phyloP scores from a whole-genome alignment of 2,888 invertebrate species.

The Sylvicola fuscatus region DNA sequence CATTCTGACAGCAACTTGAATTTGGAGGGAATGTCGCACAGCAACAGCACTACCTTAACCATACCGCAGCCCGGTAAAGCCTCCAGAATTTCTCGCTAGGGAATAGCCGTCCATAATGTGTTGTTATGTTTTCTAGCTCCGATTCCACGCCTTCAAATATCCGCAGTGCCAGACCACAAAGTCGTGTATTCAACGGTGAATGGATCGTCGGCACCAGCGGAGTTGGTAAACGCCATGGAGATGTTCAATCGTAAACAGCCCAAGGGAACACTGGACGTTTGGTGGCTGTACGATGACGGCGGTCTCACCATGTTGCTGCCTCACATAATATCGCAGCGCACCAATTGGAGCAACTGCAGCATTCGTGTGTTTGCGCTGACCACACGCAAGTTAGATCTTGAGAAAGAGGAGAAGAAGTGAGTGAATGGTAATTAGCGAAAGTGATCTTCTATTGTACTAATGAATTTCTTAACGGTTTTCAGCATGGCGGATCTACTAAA shows the following conservation, averaged over 20 bases:
- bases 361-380: slow-evolving; percentile 67
- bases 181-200: slow-evolving; percentile 35
- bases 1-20: slow-evolving; percentile 55
- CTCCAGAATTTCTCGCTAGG: no score
- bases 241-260: slow-evolving; percentile 59
- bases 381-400: slow-evolving; percentile 54
- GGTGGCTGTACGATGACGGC: slow-evolving; percentile 93
- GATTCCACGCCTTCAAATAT: slow-evolving; percentile 5
- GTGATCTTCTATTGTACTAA: neutral
- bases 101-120: no score
- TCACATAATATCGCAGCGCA: slow-evolving; percentile 63
- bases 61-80: slow-evolving; percentile 9
- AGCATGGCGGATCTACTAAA: slow-evolving; percentile 85
- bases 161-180: slow-evolving; percentile 19
- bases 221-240: slow-evolving; percentile 45
- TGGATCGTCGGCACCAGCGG: slow-evolving; percentile 37
- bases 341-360: slow-evolving; percentile 57
- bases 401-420: slow-evolving; percentile 71
- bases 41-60: slow-evolving; percentile 15
- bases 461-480: slow-evolving; percentile 9
- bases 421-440: slow-evolving; percentile 11
- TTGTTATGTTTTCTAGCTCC: slow-evolving; percentile 5
- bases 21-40: slow-evolving; percentile 28
- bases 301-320: slow-evolving; percentile 69
- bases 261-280: slow-evolving; percentile 73